Conservation (phyloP, 2,113 vertebrate species). For the Coptodon rendalli region DNA sequence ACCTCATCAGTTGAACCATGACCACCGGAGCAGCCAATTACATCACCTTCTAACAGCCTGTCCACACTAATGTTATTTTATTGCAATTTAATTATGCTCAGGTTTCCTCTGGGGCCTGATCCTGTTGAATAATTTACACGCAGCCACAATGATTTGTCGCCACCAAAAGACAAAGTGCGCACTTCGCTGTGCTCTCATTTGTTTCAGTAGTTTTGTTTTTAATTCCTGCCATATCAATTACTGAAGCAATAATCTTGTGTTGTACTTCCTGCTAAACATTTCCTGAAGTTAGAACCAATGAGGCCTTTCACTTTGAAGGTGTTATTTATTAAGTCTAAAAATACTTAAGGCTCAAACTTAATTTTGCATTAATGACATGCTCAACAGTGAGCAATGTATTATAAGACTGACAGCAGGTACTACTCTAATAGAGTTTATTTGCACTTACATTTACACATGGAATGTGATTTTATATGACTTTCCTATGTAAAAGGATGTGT, state of each 20-base stretch:
- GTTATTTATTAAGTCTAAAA: conserved; percentile 32
- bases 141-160: conserved; percentile 72
- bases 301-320: background rate
- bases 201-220: conserved; percentile 40
- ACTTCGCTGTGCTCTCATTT: conserved; percentile 45
- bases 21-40: conserved; percentile 69
- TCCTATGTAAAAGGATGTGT: background rate
- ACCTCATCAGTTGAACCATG: conserved; percentile 58
- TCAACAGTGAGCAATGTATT: conserved; percentile 31
- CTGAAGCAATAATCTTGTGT: conserved; percentile 9
- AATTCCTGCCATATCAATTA: conserved; percentile 15
- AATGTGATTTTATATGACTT: background rate
- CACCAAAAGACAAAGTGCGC: conserved; percentile 56
- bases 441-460: conserved; percentile 43
- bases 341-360: conserved; percentile 36
- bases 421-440: conserved; percentile 1
- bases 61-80: conserved; percentile 79
- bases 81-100: conserved; percentile 81
- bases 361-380: conserved; percentile 52
- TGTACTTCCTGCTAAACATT: background rate
- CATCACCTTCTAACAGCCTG: conserved; percentile 71
- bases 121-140: conserved; percentile 72
- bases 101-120: conserved; percentile 70
- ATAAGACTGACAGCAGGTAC: conserved; percentile 36
- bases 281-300: background rate